phyloP scores from a whole-genome alignment of 35 echinoderm and acorn worm species.

The Eucidaris tribuloides region DNA sequence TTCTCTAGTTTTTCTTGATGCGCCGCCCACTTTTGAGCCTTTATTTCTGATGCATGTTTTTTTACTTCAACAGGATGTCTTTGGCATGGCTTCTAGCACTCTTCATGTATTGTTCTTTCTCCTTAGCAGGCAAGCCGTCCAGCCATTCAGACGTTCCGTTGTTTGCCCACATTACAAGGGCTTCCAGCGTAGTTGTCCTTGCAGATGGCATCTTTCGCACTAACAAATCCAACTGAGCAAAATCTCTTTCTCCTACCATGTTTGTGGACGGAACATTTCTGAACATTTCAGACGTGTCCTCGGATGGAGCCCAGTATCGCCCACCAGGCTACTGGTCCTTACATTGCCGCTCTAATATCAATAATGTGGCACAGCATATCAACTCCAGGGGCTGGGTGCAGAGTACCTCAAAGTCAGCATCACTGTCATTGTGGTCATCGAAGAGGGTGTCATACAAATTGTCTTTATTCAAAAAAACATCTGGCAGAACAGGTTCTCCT shows the following conservation, averaged over 20 bases:
- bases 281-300: background rate
- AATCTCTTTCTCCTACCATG: conserved; percentile 54
- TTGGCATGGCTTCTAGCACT: conserved; percentile 13
- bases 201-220: conserved; percentile 40
- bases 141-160: conserved; percentile 39
- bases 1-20: too few species aligned
- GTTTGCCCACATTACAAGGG: conserved; percentile 58
- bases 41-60: too few species aligned
- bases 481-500: background rate
- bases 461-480: conserved; percentile 22
- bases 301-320: conserved; percentile 12
- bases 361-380: conserved; percentile 25
- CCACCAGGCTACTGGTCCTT: conserved; percentile 35
- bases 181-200: conserved; percentile 9
- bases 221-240: conserved; percentile 53
- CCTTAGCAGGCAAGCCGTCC: background rate
- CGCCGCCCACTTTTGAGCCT: too few species aligned
- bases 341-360: conserved; percentile 52
- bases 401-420: conserved; percentile 21
- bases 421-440: background rate
- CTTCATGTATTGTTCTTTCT: conserved; percentile 9
- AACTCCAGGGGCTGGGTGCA: conserved; percentile 40
- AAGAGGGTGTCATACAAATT: background rate
- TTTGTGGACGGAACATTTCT: conserved; percentile 61
- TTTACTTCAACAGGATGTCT: conserved; percentile 5